Conservation (phyloP, 2,888 invertebrate genomes). For the Ctenicera cuprea region DNA sequence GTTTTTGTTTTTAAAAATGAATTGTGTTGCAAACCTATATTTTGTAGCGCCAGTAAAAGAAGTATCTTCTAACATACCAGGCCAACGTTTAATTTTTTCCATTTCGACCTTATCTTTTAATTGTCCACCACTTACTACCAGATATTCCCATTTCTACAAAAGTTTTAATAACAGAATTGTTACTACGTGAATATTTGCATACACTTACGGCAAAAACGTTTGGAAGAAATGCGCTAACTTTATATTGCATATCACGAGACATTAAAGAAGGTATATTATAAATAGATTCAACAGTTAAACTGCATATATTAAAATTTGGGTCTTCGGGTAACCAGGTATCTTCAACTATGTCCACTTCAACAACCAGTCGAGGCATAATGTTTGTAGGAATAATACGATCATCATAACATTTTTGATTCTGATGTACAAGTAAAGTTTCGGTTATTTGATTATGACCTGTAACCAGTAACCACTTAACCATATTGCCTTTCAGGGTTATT, state of each 20-base stretch:
- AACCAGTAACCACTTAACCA: constrained; percentile 4
- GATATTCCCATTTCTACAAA: constrained; percentile 54
- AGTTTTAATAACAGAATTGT: not conserved
- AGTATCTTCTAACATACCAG: constrained; percentile 58
- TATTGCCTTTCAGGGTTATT: not conserved
- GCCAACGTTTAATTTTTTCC: constrained; percentile 64
- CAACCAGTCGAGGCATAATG: constrained; percentile 63
- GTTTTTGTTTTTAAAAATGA: too few relatives aligned
- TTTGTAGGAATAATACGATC: constrained; percentile 63
- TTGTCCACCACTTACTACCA: constrained; percentile 62
- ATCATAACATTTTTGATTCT: constrained; percentile 57
- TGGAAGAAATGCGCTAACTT: constrained; percentile 62
- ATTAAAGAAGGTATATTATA: constrained; percentile 66
- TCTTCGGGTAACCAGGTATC: constrained; percentile 52
- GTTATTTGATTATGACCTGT: constrained; percentile 52
- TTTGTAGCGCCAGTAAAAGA: constrained; percentile 61
- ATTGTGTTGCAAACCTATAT: constrained; percentile 55
- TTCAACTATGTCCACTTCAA: constrained; percentile 61
- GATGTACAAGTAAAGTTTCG: constrained; percentile 59
- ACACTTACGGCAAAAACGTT: constrained; percentile 48
- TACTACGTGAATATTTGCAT: constrained; percentile 38
- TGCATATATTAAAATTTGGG: constrained; percentile 60
- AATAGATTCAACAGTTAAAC: constrained; percentile 68
- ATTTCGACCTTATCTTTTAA: constrained; percentile 52
- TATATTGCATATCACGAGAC: constrained; percentile 62